Evolutionary conservation across 1,140 invertebrate species (phyloP).

Genomic region (Lordiphosa clarofinis): DNA sequence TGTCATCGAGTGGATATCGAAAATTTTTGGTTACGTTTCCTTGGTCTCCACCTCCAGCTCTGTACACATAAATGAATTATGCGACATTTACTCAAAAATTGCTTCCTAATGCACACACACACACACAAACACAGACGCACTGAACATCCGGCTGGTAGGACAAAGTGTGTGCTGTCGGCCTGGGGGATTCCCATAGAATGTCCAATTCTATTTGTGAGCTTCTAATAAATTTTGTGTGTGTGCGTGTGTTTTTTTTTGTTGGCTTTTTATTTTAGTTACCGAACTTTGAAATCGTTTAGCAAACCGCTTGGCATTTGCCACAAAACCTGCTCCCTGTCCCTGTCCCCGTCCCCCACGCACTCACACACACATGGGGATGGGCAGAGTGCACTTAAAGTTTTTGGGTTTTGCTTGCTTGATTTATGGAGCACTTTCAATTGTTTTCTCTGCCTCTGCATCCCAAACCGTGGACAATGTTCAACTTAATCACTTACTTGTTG

Average conservation of each 20-base stretch:
- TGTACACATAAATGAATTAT: constrained; percentile 75
- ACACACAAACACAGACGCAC: constrained; percentile 17
- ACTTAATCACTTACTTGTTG: constrained; percentile 86
- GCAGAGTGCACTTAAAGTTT: constrained; percentile 66
- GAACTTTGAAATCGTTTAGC: constrained; percentile 60
- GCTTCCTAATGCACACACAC: constrained; percentile 68
- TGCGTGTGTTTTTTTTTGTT: constrained; percentile 18
- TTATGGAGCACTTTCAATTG: constrained; percentile 73
- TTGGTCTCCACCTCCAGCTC: constrained; percentile 15
- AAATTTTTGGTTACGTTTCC: constrained; percentile 24
- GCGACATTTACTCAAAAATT: constrained; percentile 76
- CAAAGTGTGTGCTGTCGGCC: background rate
- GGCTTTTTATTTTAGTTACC: constrained; percentile 48
- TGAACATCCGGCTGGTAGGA: constrained; percentile 1
- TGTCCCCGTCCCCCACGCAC: no score
- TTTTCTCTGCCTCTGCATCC: constrained; percentile 18
- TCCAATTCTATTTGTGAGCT: constrained; percentile 45
- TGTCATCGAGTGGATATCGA: constrained; percentile 36
- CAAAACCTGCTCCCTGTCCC: constrained; percentile 17
- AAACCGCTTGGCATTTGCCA: constrained; percentile 44
- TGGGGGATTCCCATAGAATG: constrained; percentile 37
- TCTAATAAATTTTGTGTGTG: constrained; percentile 51
- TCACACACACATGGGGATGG: constrained; percentile 11
- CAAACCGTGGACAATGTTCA: background rate
- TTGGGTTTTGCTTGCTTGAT: constrained; percentile 46